Percentiles rank a stretch among this genome's conserved stretches.
Conservation (phyloP, 2,888 invertebrate species). For the Orthosia gothica region DNA sequence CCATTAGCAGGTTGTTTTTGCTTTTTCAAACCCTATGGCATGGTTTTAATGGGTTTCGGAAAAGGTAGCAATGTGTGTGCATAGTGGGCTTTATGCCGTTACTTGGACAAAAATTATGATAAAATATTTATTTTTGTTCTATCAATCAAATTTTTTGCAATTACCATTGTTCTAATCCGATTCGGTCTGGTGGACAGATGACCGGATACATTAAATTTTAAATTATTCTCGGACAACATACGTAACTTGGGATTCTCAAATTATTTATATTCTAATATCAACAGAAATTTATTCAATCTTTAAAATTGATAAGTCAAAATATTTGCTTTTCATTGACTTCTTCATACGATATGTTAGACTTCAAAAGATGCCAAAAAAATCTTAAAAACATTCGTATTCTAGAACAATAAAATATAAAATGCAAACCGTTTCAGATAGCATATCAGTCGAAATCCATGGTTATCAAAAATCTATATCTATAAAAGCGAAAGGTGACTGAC, state of each 20-base stretch:
- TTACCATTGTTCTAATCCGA: no score
- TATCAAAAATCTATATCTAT: no score
- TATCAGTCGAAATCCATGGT: not conserved
- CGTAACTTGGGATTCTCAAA: not conserved
- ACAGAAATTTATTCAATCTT: not conserved
- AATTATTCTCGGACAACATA: not conserved
- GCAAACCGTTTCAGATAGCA: slow-evolving; percentile 3
- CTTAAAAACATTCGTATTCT: not conserved
- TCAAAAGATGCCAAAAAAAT: slow-evolving; percentile 4
- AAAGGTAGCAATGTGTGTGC: not conserved
- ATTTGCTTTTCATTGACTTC: not conserved
- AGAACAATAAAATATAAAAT: slow-evolving; percentile 12
- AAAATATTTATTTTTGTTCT: no score
- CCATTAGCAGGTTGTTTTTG: slow-evolving; percentile 59
- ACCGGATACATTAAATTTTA: no score
- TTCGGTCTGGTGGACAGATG: no score
- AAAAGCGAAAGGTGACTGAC: no score
- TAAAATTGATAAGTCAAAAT: not conserved
- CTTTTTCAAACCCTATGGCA: slow-evolving; percentile 41
- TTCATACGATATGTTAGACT: not conserved
- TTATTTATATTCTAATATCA: not conserved
- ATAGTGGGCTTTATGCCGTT: not conserved
- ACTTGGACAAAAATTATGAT: not conserved
- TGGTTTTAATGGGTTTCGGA: slow-evolving; percentile 42
- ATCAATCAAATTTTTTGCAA: no score